These are phyloP conservation scores for Creontiades dilutus DNA, from an alignment of 2,888 invertebrate species.

Conservation along the genomic window DNA sequence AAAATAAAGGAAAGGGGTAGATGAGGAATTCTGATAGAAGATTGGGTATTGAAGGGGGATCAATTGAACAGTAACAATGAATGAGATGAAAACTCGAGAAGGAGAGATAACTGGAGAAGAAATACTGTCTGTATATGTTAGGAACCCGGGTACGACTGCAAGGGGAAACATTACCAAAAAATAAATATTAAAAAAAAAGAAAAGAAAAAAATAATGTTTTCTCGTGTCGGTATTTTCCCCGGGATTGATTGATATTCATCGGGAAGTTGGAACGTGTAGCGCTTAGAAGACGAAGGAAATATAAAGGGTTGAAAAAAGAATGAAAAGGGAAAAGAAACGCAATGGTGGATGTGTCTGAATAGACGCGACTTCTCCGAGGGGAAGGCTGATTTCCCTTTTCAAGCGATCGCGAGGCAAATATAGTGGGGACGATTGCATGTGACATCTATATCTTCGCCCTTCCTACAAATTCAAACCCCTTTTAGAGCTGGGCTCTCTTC, in stretches of 20 bases:
- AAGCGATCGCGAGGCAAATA: conserved; percentile 55
- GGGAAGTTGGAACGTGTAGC: conserved; percentile 18
- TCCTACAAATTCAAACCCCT: conserved; percentile 55
- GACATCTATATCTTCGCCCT: conserved; percentile 65
- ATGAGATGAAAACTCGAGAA: neutral
- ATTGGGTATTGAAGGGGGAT: neutral
- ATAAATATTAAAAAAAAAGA: too few relatives aligned
- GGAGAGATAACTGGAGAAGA: neutral
- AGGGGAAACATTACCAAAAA: neutral
- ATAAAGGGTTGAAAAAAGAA: conserved; percentile 1
- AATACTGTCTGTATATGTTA: neutral
- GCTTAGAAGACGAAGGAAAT: conserved; percentile 20
- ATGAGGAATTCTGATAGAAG: neutral
- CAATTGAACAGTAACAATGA: conserved; percentile 31
- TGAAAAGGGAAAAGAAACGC: conserved; percentile 28
- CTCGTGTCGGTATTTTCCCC: neutral
- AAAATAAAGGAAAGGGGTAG: too few relatives aligned
- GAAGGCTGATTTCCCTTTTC: conserved; percentile 63
- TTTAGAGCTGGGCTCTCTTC: conserved; percentile 3
- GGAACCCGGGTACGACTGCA: neutral
- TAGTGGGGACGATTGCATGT: conserved; percentile 69
- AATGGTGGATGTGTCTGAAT: conserved; percentile 47
- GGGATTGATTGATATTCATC: conserved; percentile 57
- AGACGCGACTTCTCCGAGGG: conserved; percentile 44
- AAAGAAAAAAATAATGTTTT: neutral